A percentile compares a stretch with the other conserved stretches of the same genome.
Conservation (phyloP, 2,113 vertebrate genomes). For the Stercorarius parasiticus region DNA sequence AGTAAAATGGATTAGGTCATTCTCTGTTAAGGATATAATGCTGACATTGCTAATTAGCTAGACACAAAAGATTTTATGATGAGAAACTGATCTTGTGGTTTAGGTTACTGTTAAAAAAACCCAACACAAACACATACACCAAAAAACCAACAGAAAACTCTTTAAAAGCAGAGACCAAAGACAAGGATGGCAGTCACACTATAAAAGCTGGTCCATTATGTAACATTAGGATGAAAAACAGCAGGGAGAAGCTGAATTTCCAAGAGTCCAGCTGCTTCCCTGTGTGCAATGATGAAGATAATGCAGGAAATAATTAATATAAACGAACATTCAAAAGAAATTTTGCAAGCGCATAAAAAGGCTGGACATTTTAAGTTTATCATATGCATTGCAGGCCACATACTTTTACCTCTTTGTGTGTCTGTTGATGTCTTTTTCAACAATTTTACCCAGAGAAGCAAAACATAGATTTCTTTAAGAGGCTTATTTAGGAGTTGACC, state of each 20-base stretch:
- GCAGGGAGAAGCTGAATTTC: background rate
- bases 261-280: background rate
- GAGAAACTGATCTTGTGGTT: background rate
- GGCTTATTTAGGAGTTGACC: background rate
- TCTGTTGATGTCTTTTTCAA: background rate
- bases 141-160: background rate
- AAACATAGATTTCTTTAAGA: background rate
- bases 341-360: background rate
- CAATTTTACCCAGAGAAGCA: background rate
- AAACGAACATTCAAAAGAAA: background rate
- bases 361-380: background rate
- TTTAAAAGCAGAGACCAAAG: background rate
- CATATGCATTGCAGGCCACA: background rate
- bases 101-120: background rate
- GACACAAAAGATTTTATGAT: background rate
- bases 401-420: background rate
- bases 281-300: background rate
- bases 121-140: background rate
- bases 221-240: background rate
- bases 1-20: background rate
- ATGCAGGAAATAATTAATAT: background rate
- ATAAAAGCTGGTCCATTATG: background rate
- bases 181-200: background rate
- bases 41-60: background rate
- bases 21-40: background rate